These are phyloP conservation scores for Zaprionus nigranus DNA, from an alignment of 1,140 invertebrate species.

Conservation along the genomic window DNA sequence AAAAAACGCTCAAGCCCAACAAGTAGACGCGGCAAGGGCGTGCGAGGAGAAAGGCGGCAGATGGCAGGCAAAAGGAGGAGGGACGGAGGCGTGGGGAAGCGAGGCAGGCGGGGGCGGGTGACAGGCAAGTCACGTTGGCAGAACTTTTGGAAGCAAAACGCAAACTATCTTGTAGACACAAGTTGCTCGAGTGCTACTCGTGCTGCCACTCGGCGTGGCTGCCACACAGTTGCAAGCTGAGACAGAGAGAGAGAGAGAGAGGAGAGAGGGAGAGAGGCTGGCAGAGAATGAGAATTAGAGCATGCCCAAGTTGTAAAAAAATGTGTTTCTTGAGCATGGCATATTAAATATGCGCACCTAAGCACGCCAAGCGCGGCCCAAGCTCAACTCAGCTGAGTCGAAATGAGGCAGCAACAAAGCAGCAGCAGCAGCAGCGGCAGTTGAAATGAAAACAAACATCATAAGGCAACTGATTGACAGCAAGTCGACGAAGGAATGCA, in stretches of 20 bases:
- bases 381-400: slow-evolving; percentile 10
- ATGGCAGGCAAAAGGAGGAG: not conserved
- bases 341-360: slow-evolving; percentile 78
- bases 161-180: slow-evolving; percentile 45
- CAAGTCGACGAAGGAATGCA: not conserved
- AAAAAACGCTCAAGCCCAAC: slow-evolving; percentile 52
- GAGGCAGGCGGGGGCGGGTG: not conserved
- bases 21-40: slow-evolving; percentile 10
- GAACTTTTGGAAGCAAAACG: slow-evolving; percentile 50
- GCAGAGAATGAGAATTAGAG: slow-evolving; percentile 67
- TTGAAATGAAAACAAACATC: not conserved
- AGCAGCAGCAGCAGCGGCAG: too few species aligned
- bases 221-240: slow-evolving; percentile 41
- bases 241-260: slow-evolving; percentile 4
- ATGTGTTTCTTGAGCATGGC: slow-evolving; percentile 65
- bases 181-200: slow-evolving; percentile 51
- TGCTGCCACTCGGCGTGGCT: slow-evolving; percentile 47
- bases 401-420: not conserved
- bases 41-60: not conserved
- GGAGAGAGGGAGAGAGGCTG: not conserved
- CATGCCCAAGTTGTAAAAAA: slow-evolving; percentile 82
- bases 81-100: too few species aligned
- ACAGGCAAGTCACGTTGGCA: slow-evolving; percentile 55
- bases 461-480: not conserved
- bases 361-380: slow-evolving; percentile 54